A percentile compares a stretch with the other conserved stretches of the same genome.
phyloP scores from a whole-genome alignment of 2,797 vertebrate genomes.

The Chromis chromis region DNA sequence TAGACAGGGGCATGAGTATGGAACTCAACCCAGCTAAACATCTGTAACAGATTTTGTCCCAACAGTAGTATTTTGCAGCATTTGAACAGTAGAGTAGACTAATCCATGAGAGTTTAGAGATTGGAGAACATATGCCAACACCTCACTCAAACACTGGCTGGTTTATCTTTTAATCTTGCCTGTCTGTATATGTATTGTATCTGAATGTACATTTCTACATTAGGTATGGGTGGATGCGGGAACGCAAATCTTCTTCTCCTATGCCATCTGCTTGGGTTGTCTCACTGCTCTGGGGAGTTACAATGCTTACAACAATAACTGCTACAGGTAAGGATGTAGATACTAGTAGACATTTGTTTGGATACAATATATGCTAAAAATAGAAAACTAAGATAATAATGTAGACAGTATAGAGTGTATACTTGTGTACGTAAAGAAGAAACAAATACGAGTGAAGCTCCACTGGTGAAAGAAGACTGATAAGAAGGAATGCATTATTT shows the following conservation, averaged over 20 bases:
- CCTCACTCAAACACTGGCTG: neutral
- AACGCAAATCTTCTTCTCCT: constrained; percentile 99
- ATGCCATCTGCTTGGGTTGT: constrained; percentile 98
- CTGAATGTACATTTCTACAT: constrained; percentile 16
- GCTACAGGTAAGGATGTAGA: constrained; percentile 90
- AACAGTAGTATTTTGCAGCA: too few species aligned
- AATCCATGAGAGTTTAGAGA: too few species aligned
- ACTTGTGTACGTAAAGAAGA: neutral
- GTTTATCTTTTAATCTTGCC: neutral
- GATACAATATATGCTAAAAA: too few species aligned
- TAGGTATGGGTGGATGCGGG: constrained; percentile 99
- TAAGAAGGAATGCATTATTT: neutral
- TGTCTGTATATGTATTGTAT: constrained; percentile 7
- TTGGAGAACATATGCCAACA: neutral
- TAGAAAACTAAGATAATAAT: too few species aligned
- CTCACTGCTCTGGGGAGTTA: constrained; percentile 98
- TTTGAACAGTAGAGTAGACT: too few species aligned
- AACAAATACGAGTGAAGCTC: neutral
- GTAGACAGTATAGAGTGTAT: neutral
- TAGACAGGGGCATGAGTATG: neutral
- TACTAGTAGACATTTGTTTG: too few species aligned
- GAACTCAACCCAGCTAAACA: too few species aligned
- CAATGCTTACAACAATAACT: constrained; percentile 98
- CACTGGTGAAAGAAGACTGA: neutral
- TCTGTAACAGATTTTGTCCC: too few species aligned